Evolutionary conservation across 1,140 invertebrate genomes (phyloP).

Genomic region (Papilio xuthus): DNA sequence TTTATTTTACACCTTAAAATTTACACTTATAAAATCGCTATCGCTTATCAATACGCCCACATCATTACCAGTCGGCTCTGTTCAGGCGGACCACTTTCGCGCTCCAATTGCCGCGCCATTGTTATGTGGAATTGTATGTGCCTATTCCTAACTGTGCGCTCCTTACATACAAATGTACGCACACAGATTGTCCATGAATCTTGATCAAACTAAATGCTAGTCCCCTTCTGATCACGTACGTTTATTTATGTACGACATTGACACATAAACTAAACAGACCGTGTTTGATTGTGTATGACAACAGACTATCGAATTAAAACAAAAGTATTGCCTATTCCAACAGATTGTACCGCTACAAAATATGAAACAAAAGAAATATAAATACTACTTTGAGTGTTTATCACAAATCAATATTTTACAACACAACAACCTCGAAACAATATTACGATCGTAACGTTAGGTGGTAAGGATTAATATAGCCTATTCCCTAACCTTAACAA

Average conservation of each 20-base stretch:
- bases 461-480: too few relatives aligned
- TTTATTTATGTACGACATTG: slow-evolving; percentile 30
- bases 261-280: slow-evolving; percentile 18
- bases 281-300: slow-evolving; percentile 2
- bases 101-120: slow-evolving; percentile 44
- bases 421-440: too few relatives aligned
- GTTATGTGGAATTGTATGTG: slow-evolving; percentile 42
- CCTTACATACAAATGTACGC: slow-evolving; percentile 37
- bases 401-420: too few relatives aligned
- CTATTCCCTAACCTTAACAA: too few relatives aligned
- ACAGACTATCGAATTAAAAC: background rate
- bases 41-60: background rate
- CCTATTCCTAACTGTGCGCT: slow-evolving; percentile 39
- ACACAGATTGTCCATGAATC: slow-evolving; percentile 39
- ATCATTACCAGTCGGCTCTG: slow-evolving; percentile 16
- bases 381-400: too few relatives aligned
- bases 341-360: too few relatives aligned
- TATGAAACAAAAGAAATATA: too few relatives aligned
- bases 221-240: slow-evolving; percentile 27
- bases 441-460: too few relatives aligned
- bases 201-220: slow-evolving; percentile 24
- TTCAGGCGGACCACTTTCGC: slow-evolving; percentile 42
- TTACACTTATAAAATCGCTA: slow-evolving; percentile 8
- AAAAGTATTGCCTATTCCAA: background rate
- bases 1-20: background rate